phyloP scores from a whole-genome alignment of 2,113 vertebrate species.

The Dipodomys stephensi region DNA sequence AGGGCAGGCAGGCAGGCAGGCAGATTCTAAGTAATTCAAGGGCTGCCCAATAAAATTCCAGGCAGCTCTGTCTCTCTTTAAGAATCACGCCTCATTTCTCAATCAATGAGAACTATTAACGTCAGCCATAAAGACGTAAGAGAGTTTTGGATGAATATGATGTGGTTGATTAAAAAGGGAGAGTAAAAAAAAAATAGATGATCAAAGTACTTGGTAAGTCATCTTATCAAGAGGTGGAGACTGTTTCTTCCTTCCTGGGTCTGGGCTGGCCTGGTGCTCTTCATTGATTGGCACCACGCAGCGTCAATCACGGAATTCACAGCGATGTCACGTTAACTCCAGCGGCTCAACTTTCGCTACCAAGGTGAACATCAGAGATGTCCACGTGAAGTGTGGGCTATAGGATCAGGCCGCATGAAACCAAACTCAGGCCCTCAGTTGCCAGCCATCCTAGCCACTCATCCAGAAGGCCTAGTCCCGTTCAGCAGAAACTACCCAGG shows the following conservation, averaged over 20 bases:
- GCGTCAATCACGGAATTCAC: too few species aligned
- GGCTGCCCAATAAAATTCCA: constrained; percentile 11
- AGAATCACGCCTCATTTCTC: background rate
- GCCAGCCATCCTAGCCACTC: background rate
- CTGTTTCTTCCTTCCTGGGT: background rate
- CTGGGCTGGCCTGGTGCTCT: background rate
- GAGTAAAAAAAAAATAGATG: background rate
- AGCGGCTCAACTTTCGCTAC: too few species aligned
- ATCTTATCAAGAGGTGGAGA: background rate
- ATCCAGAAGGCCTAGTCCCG: background rate
- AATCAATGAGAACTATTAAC: background rate
- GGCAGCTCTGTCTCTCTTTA: constrained; percentile 22
- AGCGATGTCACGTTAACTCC: too few species aligned
- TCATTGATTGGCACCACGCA: background rate
- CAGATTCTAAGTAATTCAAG: background rate
- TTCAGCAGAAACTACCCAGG: background rate
- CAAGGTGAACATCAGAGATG: background rate
- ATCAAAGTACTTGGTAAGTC: background rate
- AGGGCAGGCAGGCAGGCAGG: background rate
- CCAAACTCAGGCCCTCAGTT: background rate
- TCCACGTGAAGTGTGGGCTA: background rate
- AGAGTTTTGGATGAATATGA: background rate
- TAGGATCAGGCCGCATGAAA: background rate
- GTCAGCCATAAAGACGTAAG: background rate
- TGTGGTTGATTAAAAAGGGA: background rate